Evolutionary conservation across 1,140 invertebrate species (phyloP).

Genomic region (Brachionus calyciflorus): DNA sequence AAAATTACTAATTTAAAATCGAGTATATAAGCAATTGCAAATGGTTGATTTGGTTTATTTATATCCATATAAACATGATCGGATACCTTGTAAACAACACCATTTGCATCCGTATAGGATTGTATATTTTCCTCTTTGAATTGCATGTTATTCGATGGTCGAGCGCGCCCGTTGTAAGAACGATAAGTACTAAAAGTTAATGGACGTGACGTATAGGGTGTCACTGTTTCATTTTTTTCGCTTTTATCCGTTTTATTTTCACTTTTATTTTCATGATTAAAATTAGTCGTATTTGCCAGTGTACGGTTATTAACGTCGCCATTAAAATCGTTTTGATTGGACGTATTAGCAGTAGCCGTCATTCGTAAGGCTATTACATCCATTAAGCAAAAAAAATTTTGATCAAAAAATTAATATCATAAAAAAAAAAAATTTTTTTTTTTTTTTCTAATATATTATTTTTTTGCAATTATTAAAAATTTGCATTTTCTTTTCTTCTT

Average conservation of each 20-base stretch:
- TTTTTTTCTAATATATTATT: background rate
- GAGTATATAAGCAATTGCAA: slow-evolving; percentile 38
- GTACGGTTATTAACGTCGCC: slow-evolving; percentile 19
- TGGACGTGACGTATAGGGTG: slow-evolving; percentile 12
- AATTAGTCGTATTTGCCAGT: slow-evolving; percentile 30
- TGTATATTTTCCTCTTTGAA: slow-evolving; percentile 47
- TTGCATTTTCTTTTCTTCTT: too few species aligned
- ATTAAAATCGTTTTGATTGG: background rate
- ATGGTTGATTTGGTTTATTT: slow-evolving; percentile 42
- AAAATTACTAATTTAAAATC: slow-evolving; percentile 46
- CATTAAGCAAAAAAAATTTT: slow-evolving; percentile 9
- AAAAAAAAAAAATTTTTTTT: too few species aligned
- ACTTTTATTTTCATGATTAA: background rate
- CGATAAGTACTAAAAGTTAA: slow-evolving; percentile 34
- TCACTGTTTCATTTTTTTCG: background rate
- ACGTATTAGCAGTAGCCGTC: slow-evolving; percentile 16
- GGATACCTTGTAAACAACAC: slow-evolving; percentile 37
- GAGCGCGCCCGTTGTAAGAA: slow-evolving; percentile 23
- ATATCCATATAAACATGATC: slow-evolving; percentile 47
- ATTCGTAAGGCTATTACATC: slow-evolving; percentile 38
- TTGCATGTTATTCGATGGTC: background rate
- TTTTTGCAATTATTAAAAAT: too few species aligned
- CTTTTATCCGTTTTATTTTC: background rate
- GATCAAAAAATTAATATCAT: background rate
- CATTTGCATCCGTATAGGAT: slow-evolving; percentile 34